These are phyloP conservation scores for Sorex araneus DNA, from an alignment of 2,113 vertebrate species.

Conservation along the genomic window DNA sequence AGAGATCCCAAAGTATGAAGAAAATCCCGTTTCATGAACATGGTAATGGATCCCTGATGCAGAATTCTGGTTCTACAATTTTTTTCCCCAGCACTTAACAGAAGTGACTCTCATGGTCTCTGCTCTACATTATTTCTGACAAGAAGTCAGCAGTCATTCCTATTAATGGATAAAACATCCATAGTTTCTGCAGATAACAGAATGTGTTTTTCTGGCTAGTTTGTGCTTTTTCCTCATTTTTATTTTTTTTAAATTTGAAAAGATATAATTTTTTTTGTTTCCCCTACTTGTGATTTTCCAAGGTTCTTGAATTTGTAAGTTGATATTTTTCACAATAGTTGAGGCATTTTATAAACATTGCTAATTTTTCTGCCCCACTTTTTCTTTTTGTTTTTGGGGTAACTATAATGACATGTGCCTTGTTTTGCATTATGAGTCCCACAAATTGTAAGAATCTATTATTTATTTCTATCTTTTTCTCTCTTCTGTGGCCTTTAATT, in stretches of 20 bases:
- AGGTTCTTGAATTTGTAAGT: neutral
- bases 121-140: neutral
- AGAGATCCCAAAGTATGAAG: neutral
- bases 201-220: neutral
- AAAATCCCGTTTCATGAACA: neutral
- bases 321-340: constrained; percentile 42
- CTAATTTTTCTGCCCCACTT: neutral
- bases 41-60: no score
- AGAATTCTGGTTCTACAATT: neutral
- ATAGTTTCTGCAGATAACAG: neutral
- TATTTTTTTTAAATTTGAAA: constrained; percentile 5
- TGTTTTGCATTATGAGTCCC: neutral
- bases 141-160: neutral
- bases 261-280: neutral
- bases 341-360: neutral
- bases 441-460: neutral
- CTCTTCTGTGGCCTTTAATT: neutral
- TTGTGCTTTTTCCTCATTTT: neutral
- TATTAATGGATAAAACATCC: neutral
- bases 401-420: neutral
- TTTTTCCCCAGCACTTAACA: neutral
- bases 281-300: neutral
- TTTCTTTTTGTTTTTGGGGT: neutral
- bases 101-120: neutral
- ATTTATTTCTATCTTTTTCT: neutral